Percentiles rank a stretch among this genome's conserved stretches.
Evolutionary conservation across 1,140 invertebrate species (phyloP).

Genomic region (Zaprionus camerounensis): DNA sequence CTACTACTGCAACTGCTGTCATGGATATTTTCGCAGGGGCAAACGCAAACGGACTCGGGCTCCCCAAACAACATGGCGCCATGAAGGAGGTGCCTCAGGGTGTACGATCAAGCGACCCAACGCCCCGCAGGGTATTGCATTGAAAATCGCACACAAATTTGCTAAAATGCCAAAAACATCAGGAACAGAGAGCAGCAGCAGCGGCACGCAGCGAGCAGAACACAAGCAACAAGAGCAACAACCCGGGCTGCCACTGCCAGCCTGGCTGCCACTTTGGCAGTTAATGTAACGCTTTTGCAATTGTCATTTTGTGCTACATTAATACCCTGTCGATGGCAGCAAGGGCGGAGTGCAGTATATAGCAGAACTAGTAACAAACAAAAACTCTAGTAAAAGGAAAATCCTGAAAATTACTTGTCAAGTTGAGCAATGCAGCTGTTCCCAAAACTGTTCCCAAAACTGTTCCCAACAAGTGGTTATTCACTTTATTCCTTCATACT

Average conservation of each 20-base stretch:
- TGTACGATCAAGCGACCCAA: background rate
- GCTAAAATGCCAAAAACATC: constrained; percentile 52
- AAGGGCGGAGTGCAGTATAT: background rate
- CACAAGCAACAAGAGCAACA: constrained; percentile 13
- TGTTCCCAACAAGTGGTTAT: background rate
- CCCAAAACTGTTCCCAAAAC: background rate
- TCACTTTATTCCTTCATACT: background rate
- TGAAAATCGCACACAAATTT: constrained; percentile 50
- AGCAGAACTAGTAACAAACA: background rate
- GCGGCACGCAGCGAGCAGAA: constrained; percentile 6
- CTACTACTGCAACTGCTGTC: constrained; percentile 12
- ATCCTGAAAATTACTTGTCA: background rate
- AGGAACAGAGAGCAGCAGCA: constrained; percentile 29
- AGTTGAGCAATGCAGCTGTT: background rate
- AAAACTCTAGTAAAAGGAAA: background rate
- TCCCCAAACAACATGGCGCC: constrained; percentile 25
- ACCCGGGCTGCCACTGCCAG: background rate
- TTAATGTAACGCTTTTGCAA: constrained; percentile 51
- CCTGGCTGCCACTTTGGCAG: constrained; percentile 40
- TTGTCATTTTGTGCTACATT: constrained; percentile 30
- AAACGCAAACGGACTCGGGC: constrained; percentile 6
- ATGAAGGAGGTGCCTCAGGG: background rate
- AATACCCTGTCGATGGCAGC: constrained; percentile 28
- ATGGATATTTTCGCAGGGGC: constrained; percentile 30
- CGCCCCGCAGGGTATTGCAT: constrained; percentile 13